Conservation (phyloP, 2,113 vertebrate genomes). For the Vulpes vulpes region DNA sequence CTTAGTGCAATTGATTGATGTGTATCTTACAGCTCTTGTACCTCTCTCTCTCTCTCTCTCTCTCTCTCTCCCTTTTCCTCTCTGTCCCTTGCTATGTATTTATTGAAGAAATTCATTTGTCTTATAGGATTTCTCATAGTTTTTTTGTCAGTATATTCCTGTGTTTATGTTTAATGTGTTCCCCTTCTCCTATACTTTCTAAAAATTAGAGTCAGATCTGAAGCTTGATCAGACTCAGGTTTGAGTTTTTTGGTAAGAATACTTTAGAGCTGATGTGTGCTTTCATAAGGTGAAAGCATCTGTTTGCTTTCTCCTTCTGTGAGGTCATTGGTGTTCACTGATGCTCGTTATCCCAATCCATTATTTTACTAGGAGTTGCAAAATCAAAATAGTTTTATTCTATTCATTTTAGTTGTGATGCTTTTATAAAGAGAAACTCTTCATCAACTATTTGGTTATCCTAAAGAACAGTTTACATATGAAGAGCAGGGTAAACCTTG, state of each 20-base stretch:
- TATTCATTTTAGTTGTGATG: not conserved
- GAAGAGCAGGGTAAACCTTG: not conserved
- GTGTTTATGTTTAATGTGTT: not conserved
- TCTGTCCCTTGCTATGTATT: not conserved
- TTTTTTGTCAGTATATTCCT: not conserved
- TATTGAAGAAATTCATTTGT: not conserved
- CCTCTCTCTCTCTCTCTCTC: not conserved
- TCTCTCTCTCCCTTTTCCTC: not conserved
- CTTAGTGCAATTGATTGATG: not conserved
- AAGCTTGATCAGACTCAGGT: not conserved
- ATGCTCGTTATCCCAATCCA: not conserved
- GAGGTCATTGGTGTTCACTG: not conserved
- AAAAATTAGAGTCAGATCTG: not conserved
- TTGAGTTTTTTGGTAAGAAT: not conserved
- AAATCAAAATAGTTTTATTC: not conserved
- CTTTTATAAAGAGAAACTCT: not conserved
- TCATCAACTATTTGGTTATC: not conserved
- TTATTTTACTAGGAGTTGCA: not conserved
- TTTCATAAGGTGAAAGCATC: not conserved
- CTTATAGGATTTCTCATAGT: not conserved
- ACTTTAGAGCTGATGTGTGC: not conserved
- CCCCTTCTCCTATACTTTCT: not conserved
- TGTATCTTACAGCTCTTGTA: not conserved
- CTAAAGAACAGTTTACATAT: not conserved
- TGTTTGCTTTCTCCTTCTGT: not conserved